Base-by-base conservation (phyloP, 1,140 invertebrate genomes). In the Diploscapter pachys region DNA sequence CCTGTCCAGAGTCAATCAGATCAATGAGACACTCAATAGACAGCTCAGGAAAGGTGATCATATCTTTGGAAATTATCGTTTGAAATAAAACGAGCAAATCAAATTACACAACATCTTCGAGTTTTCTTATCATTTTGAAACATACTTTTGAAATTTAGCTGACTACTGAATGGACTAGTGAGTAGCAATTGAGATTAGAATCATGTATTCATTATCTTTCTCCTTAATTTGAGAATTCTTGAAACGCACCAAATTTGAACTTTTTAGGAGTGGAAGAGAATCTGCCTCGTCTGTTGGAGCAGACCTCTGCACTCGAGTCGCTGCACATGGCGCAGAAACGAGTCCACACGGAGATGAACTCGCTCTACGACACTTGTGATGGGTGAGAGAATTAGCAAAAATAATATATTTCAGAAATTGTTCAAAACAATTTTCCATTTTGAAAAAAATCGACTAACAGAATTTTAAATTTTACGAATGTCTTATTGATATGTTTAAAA, bases 191-290 rank as follows among this genome's bases (percentile, higher is more conserved):
- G 31, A 31, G 31, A 31, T 31, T 31, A 31, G 31, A 31, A 31
- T 31, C 31, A 31, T 31, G 0, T 31, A 1, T 31, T 31, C 31
- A 31, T 31, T 31, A 59, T 59, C 9, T 31, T n/a, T 59, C n/a
- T 59, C 9, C 57, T 11, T 59, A 2, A 11, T 11, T 59, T 11
- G 1, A 11, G 31, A 59, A 31, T 59, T 59, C 31, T 59, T 59
- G 9, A 59, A 59, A 59, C 9, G 1, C 31, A 31, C 1, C 31
- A 59, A 11, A 31, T 59, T 9, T 59, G 9, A 31, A 71, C 5
- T 50, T 73, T 50, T 5, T 63, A 50, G 55, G 80, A 83, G 82
- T 84, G 4, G 83, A 84, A 70, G 83, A 83, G 50, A 86, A 84
- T 64, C 85, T 83, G 48, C 77, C 82, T 5, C 74, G 80, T 6